Evolutionary conservation across 1,140 invertebrate genomes (phyloP).

Genomic region (Polyergus mexicanus): DNA sequence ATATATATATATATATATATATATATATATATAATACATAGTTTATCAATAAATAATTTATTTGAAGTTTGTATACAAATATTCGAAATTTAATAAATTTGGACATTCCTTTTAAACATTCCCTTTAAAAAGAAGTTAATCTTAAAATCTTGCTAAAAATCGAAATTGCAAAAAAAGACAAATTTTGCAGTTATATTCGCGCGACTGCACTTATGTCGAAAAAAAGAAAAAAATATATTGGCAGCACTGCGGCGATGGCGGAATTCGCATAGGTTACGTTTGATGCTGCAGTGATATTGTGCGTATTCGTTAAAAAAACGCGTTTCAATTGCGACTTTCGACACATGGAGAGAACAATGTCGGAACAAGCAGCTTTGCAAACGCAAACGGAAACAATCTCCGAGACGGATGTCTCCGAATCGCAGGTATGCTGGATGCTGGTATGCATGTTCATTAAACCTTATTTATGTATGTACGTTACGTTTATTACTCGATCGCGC

Average conservation of each 20-base stretch:
- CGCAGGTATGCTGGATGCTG: constrained; percentile 80
- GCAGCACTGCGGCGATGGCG: constrained; percentile 23
- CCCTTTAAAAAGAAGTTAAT: no score
- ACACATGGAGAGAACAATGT: constrained; percentile 74
- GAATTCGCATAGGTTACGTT: background rate
- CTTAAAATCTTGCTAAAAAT: background rate
- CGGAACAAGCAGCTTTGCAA: constrained; percentile 76
- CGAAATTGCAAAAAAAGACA: background rate
- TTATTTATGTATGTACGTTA: background rate
- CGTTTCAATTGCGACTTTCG: background rate
- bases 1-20: no score
- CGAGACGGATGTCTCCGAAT: constrained; percentile 72
- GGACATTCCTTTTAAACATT: no score
- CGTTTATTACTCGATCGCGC: background rate
- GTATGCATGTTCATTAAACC: constrained; percentile 56
- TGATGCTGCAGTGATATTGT: background rate
- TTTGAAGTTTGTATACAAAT: background rate
- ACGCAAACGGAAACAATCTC: constrained; percentile 79
- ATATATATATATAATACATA: no score
- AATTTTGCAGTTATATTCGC: no score
- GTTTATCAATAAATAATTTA: background rate
- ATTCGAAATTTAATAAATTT: background rate
- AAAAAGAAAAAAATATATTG: background rate
- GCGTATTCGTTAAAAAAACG: background rate
- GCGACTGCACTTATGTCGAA: background rate